Conservation (phyloP, 2,113 vertebrate species). For the Halcyon senegalensis region DNA sequence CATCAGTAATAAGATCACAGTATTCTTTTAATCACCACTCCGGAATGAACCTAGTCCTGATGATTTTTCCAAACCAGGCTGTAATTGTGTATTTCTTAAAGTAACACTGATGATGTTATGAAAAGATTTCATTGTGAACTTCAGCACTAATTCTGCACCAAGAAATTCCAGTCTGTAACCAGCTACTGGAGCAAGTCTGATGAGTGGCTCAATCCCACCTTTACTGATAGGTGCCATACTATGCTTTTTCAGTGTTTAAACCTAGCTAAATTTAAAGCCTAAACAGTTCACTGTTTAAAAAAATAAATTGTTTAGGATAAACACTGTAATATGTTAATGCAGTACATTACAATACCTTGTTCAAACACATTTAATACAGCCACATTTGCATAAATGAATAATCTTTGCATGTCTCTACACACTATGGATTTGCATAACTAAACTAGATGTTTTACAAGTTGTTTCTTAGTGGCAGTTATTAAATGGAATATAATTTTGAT, state of each 20-base stretch:
- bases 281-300: background rate
- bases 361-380: background rate
- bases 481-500: background rate
- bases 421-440: background rate
- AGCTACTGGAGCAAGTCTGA: background rate
- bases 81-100: background rate
- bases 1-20: background rate
- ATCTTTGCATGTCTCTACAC: background rate
- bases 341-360: background rate
- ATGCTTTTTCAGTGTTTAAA: background rate
- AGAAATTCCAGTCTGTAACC: background rate
- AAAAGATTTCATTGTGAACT: background rate
- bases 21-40: background rate
- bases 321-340: background rate
- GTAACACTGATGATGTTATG: background rate
- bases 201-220: background rate
- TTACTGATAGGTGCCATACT: background rate
- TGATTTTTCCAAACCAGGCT: background rate
- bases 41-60: background rate
- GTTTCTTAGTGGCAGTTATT: background rate
- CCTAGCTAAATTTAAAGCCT: background rate
- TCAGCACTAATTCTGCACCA: background rate
- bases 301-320: background rate
- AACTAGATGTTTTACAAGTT: background rate
- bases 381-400: background rate